Evolutionary conservation across 2,888 invertebrate species (phyloP).

Genomic region (Petrolisthes cinctipes): DNA sequence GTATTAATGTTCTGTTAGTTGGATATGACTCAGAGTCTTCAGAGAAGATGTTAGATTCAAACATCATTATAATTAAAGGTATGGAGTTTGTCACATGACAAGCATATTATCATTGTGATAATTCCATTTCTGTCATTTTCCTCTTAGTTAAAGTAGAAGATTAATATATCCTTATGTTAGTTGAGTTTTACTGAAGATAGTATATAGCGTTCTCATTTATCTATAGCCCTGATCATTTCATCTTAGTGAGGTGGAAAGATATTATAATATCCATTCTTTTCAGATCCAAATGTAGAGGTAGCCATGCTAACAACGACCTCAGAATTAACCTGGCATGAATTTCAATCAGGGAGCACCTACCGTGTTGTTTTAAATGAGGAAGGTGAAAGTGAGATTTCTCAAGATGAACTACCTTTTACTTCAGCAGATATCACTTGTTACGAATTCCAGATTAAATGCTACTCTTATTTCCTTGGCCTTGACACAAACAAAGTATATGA

Average conservation of each 20-base stretch:
- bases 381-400: neutral
- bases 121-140: too few species aligned
- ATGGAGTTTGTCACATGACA: neutral
- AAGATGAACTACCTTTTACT: neutral
- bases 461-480: neutral
- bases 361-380: neutral
- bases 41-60: neutral
- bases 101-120: too few species aligned
- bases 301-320: neutral
- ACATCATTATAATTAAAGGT: neutral
- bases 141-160: too few species aligned
- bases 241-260: too few species aligned
- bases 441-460: neutral
- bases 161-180: too few species aligned
- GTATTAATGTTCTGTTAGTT: neutral
- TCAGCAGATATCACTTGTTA: neutral
- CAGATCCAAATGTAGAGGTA: neutral
- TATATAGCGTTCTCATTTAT: too few species aligned
- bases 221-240: too few species aligned
- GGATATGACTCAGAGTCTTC: neutral
- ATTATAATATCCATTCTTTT: neutral
- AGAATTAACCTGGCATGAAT: neutral
- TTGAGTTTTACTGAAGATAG: too few species aligned
- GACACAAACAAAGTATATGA: neutral
- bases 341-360: neutral